Conservation (phyloP, 2,888 invertebrate genomes). For the Acronicta psi region DNA sequence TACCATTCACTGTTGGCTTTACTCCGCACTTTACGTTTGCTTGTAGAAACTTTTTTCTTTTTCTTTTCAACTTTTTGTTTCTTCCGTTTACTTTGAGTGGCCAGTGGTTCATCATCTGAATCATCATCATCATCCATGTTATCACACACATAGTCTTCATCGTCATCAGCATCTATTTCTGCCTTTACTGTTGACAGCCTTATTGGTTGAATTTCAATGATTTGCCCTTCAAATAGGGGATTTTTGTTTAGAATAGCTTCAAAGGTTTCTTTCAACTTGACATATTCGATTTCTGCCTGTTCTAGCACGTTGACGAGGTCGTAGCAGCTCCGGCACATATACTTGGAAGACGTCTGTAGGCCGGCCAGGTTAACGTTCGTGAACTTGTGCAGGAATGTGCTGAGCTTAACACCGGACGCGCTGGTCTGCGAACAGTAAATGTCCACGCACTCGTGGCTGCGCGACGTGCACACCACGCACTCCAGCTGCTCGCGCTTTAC, state of each 20-base stretch:
- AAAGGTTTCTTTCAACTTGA: slow-evolving; percentile 77
- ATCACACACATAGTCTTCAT: slow-evolving; percentile 51
- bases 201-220: slow-evolving; percentile 52
- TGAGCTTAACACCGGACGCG: slow-evolving; percentile 68
- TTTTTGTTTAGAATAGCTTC: slow-evolving; percentile 79
- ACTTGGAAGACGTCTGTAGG: slow-evolving; percentile 63
- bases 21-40: slow-evolving; percentile 52
- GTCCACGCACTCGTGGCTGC: slow-evolving; percentile 68
- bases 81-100: slow-evolving; percentile 73
- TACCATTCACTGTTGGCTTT: slow-evolving; percentile 64
- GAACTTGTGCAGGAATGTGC: slow-evolving; percentile 71
- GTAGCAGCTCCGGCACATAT: slow-evolving; percentile 75
- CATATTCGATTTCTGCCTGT: slow-evolving; percentile 78
- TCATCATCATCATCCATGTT: slow-evolving; percentile 50
- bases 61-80: slow-evolving; percentile 72
- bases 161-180: slow-evolving; percentile 54
- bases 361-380: slow-evolving; percentile 65
- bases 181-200: slow-evolving; percentile 61
- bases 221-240: slow-evolving; percentile 71
- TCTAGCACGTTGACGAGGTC: slow-evolving; percentile 80
- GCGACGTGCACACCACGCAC: slow-evolving; percentile 74
- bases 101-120: slow-evolving; percentile 73
- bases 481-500: slow-evolving; percentile 78
- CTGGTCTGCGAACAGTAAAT: slow-evolving; percentile 66
- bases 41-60: slow-evolving; percentile 70